Base-by-base conservation (phyloP, 2,888 invertebrate species). In the Endotricha flammealis region DNA sequence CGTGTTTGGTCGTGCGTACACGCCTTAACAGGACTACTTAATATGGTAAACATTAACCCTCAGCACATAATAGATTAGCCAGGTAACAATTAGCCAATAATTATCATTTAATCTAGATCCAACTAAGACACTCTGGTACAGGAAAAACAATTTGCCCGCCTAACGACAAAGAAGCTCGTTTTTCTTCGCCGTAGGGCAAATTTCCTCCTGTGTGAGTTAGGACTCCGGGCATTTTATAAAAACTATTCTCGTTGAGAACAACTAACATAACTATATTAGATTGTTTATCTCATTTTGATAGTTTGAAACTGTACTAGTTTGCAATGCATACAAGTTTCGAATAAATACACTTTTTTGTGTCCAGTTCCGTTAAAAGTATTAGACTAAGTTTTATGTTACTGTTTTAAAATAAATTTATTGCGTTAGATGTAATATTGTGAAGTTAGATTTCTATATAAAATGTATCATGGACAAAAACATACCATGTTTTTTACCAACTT, bases 81-180 rank as follows among this genome's bases (percentile, higher is more conserved):
- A 51, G 41, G 42, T 53, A 53, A 49, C 46, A 64, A 64, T 69
- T 62, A 69, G 58, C 64, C 54, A 50, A 56, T n/a, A 65, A 58
- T 75, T 66, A 61, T 67, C 56, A 50, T 63, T 67, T 76, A 75
- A 75, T 76, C 69, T 70, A 71, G 71, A 67, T 62, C 57, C 53
- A 41, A 64, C 56, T 56, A 61, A 69, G 64, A 63, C 63, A 52
- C 58, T 64, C 59, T 46, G 50, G 57, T 49, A 50, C 57, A 59
- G 64, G 70, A 69, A 74, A 74, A 76, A 73, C 71, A 74, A 77
- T 78, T 79, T 72, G 60, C 64, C 60, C 58, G 43, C 55, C 60
- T 72, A 76, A 75, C 69, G 66, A 75, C 72, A 68, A 71, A 67
- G 57, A 62, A 69, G 66, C 65, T 60, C 48, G 56, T 61, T 63